These are phyloP conservation scores for Drosophila yooni DNA, from an alignment of 2,888 invertebrate genomes.

Conservation along the genomic window DNA sequence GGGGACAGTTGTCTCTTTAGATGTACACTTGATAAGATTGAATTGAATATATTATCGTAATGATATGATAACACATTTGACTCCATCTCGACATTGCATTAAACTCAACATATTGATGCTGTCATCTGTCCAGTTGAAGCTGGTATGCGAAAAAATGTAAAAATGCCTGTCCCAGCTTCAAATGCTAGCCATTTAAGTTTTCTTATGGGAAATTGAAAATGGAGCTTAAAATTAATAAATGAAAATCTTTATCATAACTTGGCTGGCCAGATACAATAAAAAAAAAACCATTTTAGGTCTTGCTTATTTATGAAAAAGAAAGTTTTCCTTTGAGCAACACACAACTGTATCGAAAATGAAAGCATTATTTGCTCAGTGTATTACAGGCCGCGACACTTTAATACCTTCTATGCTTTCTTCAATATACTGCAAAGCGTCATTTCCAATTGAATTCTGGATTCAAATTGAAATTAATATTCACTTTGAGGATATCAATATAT, in stretches of 20 bases:
- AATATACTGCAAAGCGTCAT: conserved; percentile 18
- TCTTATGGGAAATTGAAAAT: background rate
- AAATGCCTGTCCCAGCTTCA: background rate
- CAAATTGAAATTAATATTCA: conserved; percentile 73
- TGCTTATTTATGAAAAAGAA: background rate
- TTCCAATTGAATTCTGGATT: conserved; percentile 62
- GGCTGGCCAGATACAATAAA: background rate
- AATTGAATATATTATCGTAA: no score
- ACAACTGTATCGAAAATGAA: background rate
- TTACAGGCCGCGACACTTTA: conserved; percentile 24
- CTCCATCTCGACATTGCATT: background rate
- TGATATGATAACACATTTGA: background rate
- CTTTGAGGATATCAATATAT: conserved; percentile 57
- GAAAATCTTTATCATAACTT: background rate
- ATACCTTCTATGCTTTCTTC: conserved; percentile 24
- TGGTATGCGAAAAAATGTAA: background rate
- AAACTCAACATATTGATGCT: background rate
- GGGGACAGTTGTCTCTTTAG: background rate
- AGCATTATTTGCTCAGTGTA: background rate
- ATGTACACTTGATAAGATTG: background rate
- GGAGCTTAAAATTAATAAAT: background rate
- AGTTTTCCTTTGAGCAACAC: background rate
- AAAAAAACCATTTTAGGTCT: background rate
- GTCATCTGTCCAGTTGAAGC: background rate
- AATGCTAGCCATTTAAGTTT: background rate